Evolutionary conservation across 1,140 invertebrate species (phyloP).

Genomic region (Magallana ariakensis): DNA sequence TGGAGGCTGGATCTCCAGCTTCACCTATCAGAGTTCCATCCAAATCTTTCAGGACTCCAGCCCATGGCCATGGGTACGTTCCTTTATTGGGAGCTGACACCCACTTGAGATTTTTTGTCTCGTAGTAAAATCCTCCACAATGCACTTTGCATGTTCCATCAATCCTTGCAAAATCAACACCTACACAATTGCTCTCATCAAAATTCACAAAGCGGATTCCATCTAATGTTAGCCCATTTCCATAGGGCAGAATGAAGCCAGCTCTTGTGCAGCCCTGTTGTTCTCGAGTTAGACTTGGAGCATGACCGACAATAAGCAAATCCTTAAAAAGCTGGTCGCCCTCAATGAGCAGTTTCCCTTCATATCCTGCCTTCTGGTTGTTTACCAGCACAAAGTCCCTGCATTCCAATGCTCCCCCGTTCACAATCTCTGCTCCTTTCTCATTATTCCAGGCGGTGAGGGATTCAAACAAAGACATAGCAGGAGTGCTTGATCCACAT

Average conservation of each 20-base stretch:
- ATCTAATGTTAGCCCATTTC: constrained; percentile 49
- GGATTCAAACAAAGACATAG: constrained; percentile 58
- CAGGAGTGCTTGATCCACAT: constrained; percentile 40
- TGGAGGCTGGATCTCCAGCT: constrained; percentile 13
- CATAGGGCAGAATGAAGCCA: constrained; percentile 71
- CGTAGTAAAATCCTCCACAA: constrained; percentile 68
- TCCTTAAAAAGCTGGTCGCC: constrained; percentile 58
- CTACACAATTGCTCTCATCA: constrained; percentile 55
- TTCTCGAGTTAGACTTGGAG: constrained; percentile 38
- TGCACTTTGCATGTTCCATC: constrained; percentile 61
- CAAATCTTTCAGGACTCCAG: constrained; percentile 66
- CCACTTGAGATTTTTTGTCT: constrained; percentile 59
- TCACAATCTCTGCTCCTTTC: constrained; percentile 74
- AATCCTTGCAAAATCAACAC: constrained; percentile 65
- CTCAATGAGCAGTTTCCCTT: constrained; percentile 59
- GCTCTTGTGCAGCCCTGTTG: constrained; percentile 55
- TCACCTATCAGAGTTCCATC: constrained; percentile 70
- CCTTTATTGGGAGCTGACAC: constrained; percentile 63
- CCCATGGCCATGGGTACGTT: constrained; percentile 67
- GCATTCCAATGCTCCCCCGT: constrained; percentile 69
- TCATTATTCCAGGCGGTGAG: constrained; percentile 70
- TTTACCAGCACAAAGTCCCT: constrained; percentile 68
- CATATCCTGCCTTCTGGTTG: constrained; percentile 69
- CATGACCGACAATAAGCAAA: constrained; percentile 63
- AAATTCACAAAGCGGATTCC: constrained; percentile 57